Evolutionary conservation across 2,888 invertebrate species (phyloP).

Genomic region (Drosophila melanosoma): DNA sequence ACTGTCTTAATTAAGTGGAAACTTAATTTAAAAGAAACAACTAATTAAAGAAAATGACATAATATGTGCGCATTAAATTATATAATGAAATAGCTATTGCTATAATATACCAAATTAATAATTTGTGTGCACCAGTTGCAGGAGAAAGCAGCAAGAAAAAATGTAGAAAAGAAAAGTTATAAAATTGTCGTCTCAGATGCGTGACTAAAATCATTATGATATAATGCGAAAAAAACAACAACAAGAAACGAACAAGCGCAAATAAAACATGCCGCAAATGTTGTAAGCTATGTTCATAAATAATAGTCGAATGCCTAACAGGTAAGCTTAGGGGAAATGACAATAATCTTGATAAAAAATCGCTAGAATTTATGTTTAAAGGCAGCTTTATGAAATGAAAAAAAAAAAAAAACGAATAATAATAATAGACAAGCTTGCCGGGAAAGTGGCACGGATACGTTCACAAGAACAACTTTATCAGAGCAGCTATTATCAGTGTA

Average conservation of each 20-base stretch:
- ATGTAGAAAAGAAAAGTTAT: slow-evolving; percentile 26
- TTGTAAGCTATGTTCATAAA: slow-evolving; percentile 47
- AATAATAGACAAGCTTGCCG: not conserved
- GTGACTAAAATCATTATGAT: slow-evolving; percentile 69
- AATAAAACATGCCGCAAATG: slow-evolving; percentile 33
- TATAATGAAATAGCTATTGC: slow-evolving; percentile 11
- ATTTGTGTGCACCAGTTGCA: slow-evolving; percentile 29
- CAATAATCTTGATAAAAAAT: slow-evolving; percentile 37
- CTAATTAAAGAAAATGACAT: slow-evolving; percentile 56
- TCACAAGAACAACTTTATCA: slow-evolving; percentile 40
- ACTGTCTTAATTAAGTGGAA: slow-evolving; percentile 39
- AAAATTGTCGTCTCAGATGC: slow-evolving; percentile 54
- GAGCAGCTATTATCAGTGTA: slow-evolving; percentile 49
- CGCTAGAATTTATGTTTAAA: slow-evolving; percentile 30
- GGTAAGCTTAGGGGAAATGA: slow-evolving; percentile 27
- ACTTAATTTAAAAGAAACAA: slow-evolving; percentile 33
- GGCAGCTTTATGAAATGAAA: not conserved
- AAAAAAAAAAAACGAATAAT: not conserved
- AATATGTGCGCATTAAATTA: slow-evolving; percentile 44
- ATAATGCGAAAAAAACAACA: slow-evolving; percentile 43
- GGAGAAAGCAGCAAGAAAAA: not conserved
- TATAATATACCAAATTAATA: not conserved
- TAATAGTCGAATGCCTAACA: slow-evolving; percentile 20
- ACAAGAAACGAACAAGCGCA: slow-evolving; percentile 5
- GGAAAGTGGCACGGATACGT: not conserved